Base-by-base conservation (phyloP, 2,888 invertebrate species). In the Plagodis dolabraria region DNA sequence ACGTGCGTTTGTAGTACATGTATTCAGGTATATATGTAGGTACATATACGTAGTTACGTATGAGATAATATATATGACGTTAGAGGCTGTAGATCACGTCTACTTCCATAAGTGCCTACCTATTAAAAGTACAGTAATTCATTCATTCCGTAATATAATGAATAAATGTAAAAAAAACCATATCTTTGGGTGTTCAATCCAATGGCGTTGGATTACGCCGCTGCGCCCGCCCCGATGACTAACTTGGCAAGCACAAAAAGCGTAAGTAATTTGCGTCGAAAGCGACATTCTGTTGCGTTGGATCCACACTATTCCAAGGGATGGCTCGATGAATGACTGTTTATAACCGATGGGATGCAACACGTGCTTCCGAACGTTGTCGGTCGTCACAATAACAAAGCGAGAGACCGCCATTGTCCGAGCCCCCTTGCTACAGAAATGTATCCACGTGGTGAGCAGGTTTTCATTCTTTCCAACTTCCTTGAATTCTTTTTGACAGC, bases 381-480 rank as follows among this genome's bases (percentile, higher is more conserved):
- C 75, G 78, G 74, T 76, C 82, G 79, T 82, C 83, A 85, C 82
- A 85, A 86, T 86, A 86, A 89, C 86, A 86, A 84, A 86, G 81
- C 83, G 76, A 82, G 83, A 83, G 84, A 81, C 80, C 65, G 78
- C 80, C 79, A 87, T 89, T 90, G 88, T 89, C 77, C 69, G 69
- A 72, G 71, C 79, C 79, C 80, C 82, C 77, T 66, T 64, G 47
- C 50, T 59, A 46, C 65, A 69, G 71, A 77, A 74, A 78, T 74
- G 75, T 72, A 73, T 76, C 85, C 90, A 89, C 89, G 87, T 90
- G 89, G 85, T 82, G 72, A 85, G 85, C 89, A 87, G 83, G 85
- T 88, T 90, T 83, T 69, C 69, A 74, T 81, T 76, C 76, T 68
- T 70, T 72, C 40, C 65, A 77, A 77, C 77, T 79, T 83, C 82